phyloP scores from a whole-genome alignment of 2,888 invertebrate genomes.

The Allacma fusca region DNA sequence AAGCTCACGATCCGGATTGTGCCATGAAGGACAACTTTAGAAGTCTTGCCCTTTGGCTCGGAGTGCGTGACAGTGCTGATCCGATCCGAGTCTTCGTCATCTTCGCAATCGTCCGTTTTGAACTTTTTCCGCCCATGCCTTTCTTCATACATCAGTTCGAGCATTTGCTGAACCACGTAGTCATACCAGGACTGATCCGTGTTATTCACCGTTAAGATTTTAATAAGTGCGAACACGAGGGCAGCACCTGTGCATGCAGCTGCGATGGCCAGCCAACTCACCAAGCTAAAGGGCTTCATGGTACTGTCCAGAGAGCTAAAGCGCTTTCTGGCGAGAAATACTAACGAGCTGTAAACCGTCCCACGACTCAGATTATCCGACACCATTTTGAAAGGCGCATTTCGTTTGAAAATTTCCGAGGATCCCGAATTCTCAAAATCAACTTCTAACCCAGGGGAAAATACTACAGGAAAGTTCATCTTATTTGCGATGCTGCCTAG shows the following conservation, averaged over 20 bases:
- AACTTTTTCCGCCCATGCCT: constrained; percentile 19
- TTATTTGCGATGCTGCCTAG: not conserved
- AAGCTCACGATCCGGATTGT: constrained; percentile 57
- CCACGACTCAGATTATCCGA: constrained; percentile 28
- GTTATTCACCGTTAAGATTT: constrained; percentile 52
- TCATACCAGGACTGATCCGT: constrained; percentile 55
- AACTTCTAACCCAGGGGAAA: not conserved
- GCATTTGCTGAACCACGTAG: constrained; percentile 51
- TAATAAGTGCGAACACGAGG: constrained; percentile 51
- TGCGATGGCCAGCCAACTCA: constrained; percentile 54
- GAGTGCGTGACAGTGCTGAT: constrained; percentile 24
- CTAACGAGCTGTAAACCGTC: constrained; percentile 46
- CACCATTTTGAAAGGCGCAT: not conserved
- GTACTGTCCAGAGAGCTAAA: constrained; percentile 12
- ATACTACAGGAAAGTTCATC: constrained; percentile 21
- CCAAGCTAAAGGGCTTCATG: constrained; percentile 50
- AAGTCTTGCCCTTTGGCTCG: constrained; percentile 50
- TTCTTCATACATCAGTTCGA: constrained; percentile 48
- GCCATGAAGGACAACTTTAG: constrained; percentile 51
- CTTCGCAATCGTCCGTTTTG: not conserved
- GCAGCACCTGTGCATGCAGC: constrained; percentile 48
- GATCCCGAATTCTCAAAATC: not conserved
- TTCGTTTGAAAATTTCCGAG: constrained; percentile 30
- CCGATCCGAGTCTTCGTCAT: constrained; percentile 18
- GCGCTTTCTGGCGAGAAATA: constrained; percentile 51